Evolutionary conservation across 1,140 invertebrate genomes (phyloP), one percentile per base, ranked within the genome.

Genomic region (Penaeus japonicus): DNA sequence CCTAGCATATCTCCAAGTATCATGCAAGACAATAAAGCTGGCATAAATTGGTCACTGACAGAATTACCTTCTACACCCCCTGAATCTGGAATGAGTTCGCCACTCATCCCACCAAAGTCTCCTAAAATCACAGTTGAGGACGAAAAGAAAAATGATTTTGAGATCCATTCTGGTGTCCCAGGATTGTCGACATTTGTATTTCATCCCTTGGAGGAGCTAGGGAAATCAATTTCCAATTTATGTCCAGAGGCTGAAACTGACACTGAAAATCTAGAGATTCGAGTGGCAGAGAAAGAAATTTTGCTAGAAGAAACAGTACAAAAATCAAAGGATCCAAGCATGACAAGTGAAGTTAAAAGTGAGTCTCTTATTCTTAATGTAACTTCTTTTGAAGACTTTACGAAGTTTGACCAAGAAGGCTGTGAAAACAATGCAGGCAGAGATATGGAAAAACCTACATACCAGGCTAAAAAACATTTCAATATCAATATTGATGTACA

Each of bases 81-180:
- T 0, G 87, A 83, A 18, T 79, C 55, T 59, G 20, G 35, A 20
- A 32, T 73, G 35, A 73, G 83, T 20, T 20, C 17, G 10, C 32
- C 65, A 77, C 70, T 78, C 20, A 88, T 75, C 53, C 87, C 87
- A n/a, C 87, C 87, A 53, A 88, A 78, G 15, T 83, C 79, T 27
- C 87, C 87, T 20, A 88, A 88, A 59, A 88, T 88, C 62, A 83
- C 80, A 77, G 62, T 88, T 47, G 87, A 88, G 62, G 87, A 88
- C 84, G 87, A 88, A 81, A 88, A 75, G 57, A 88, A 81, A 35
- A 88, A 88, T 82, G 70, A 84, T 59, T 88, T 88, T 88, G 87
- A 88, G 22, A 88, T 88, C 24, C 65, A 84, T 62, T 47, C 80
- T 39, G 87, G 87, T 1, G 39, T 54, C 27, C 35, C 87, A 27